phyloP scores from a whole-genome alignment of 2,797 vertebrate species.

The Yasuhikotakia modesta region DNA sequence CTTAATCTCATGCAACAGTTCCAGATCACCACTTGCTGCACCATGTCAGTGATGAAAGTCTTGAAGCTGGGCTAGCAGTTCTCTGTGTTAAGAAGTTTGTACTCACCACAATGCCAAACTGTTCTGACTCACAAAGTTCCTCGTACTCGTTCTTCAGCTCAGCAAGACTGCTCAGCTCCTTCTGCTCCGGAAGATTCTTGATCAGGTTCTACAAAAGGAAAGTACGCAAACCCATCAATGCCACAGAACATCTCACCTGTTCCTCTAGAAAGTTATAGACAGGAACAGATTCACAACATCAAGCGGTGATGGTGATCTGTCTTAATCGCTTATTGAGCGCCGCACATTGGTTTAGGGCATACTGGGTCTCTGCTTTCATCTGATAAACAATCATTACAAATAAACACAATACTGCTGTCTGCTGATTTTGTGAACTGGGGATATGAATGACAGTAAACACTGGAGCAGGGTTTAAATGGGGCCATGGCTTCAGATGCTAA shows the following conservation, averaged over 20 bases:
- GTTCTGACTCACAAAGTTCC: conserved; percentile 93
- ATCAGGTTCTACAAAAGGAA: conserved; percentile 85
- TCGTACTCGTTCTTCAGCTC: conserved; percentile 92
- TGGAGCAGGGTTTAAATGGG: conserved; percentile 28
- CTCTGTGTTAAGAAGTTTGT: conserved; percentile 48
- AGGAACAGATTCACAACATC: conserved; percentile 5
- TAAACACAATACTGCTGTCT: conserved; percentile 18
- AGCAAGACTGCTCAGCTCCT: conserved; percentile 87
- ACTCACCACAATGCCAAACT: conserved; percentile 97
- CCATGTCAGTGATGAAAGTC: neutral
- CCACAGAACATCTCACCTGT: conserved; percentile 50
- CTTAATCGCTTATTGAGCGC: neutral
- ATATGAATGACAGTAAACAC: conserved; percentile 8
- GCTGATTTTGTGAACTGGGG: conserved; percentile 14
- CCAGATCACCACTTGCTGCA: neutral
- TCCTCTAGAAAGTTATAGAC: conserved; percentile 10
- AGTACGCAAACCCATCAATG: conserved; percentile 49
- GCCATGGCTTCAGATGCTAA: neutral
- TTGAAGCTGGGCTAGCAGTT: neutral
- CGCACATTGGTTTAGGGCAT: neutral
- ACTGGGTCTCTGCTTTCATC: neutral
- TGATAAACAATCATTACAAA: conserved; percentile 16
- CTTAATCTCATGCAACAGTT: too few species aligned
- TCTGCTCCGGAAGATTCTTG: conserved; percentile 96
- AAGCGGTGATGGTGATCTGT: neutral